Evolutionary conservation across 2,797 vertebrate species (phyloP), one percentile per base, ranked within the genome.

Genomic region (Anguilla anguilla): DNA sequence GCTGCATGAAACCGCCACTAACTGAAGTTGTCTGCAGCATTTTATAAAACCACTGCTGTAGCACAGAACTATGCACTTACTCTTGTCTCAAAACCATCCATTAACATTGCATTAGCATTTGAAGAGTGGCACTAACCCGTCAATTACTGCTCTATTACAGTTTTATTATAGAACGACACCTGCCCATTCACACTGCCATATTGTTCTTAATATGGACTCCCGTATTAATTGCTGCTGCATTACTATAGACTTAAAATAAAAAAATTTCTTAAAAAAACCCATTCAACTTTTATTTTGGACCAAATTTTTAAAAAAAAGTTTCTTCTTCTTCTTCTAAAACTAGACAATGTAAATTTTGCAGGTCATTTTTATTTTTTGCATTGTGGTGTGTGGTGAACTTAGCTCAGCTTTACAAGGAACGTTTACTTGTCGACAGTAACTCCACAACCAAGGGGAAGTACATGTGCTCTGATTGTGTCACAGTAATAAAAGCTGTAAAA

Each of bases 151-250:
- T 81, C 39, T 82, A 82, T 82, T 88, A 85, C 51, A 61, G n/a
- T 86, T 85, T 86, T 89, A 90, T 90, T 89, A 88, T 85, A 88
- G 84, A 81, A 59, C 64, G 91, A 77, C 81, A 86, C 81, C 89
- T 89, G 87, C 79, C 90, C 88, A 90, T 91, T 92, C 91, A 87
- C n/a, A 83, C 87, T 89, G 87, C 89, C 88, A 86, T 87, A 86
- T 89, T 88, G 90, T 91, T 90, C 88, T 88, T 82, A 84, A 79
- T 87, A 87, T 85, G 35, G 88, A 84, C 74, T 83, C 89, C 51
- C 89, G 87, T 88, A 88, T 88, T 91, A 89, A 90, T 91, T 90
- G 91, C 69, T 86, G 82, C 59, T 88, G 86, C 88, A 61, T 86
- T 91, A 89, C 87, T 67, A 55, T 79, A 88, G 85, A 90, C 90